A percentile compares a stretch with the other conserved stretches of the same genome.
Conservation (phyloP, 1,140 invertebrate species). For the Apis cerana region DNA sequence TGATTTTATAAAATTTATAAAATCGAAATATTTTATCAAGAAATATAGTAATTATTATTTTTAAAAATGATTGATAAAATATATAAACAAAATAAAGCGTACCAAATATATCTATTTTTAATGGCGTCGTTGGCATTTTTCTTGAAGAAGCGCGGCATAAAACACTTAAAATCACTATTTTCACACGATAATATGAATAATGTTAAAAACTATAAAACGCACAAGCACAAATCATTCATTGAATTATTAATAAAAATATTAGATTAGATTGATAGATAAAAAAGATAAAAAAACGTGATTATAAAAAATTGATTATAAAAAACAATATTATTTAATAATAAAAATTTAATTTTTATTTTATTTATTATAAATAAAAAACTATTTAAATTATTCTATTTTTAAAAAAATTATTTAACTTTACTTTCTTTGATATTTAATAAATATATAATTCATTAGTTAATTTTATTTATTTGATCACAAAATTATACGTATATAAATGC, state of each 20-base stretch:
- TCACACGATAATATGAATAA: background rate
- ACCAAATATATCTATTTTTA: constrained; percentile 62
- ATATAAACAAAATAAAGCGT: constrained; percentile 37
- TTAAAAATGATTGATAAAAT: constrained; percentile 4
- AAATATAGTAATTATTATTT: background rate
- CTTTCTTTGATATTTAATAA: background rate
- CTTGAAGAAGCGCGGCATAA: constrained; percentile 17
- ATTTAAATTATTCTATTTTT: background rate
- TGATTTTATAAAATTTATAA: background rate
- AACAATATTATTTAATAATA: background rate
- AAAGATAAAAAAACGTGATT: background rate
- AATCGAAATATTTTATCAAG: background rate
- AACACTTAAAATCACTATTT: constrained; percentile 11
- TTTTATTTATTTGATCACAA: constrained; percentile 14
- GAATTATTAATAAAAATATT: background rate
- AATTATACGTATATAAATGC: constrained; percentile 39
- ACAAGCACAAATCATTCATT: background rate
- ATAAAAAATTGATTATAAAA: background rate
- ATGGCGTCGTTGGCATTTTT: constrained; percentile 67
- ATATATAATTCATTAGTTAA: background rate
- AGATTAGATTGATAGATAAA: background rate
- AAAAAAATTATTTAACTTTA: background rate
- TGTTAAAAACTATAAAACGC: background rate
- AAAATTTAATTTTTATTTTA: background rate
- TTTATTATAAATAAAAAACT: background rate